These are phyloP conservation scores for Drosophila bocki DNA, from an alignment of 1,140 invertebrate species.

Conservation along the genomic window DNA sequence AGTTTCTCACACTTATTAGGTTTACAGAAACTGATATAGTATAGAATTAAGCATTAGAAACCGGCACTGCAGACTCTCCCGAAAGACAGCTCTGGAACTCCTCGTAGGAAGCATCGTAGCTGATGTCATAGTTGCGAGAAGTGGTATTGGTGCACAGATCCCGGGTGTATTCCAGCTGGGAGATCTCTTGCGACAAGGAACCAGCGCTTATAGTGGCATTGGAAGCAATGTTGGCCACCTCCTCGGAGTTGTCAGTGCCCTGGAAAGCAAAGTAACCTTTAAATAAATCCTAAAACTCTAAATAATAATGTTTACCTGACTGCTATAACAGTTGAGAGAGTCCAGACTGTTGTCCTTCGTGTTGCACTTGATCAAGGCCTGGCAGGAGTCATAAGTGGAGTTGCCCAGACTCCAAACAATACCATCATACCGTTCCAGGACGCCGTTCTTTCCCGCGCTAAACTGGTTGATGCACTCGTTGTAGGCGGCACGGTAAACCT, in stretches of 20 bases:
- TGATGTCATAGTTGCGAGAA: constrained; percentile 36
- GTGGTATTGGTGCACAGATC: constrained; percentile 47
- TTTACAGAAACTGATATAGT: background rate
- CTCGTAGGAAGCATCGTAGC: constrained; percentile 28
- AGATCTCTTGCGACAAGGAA: constrained; percentile 28
- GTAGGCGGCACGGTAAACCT: constrained; percentile 31
- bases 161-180: constrained; percentile 24
- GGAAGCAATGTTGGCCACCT: constrained; percentile 44
- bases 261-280: background rate
- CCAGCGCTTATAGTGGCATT: constrained; percentile 29
- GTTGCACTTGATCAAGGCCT: constrained; percentile 26
- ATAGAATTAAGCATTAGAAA: background rate
- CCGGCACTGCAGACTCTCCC: constrained; percentile 38
- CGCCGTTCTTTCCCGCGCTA: background rate
- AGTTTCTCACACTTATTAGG: background rate
- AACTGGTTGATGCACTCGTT: constrained; percentile 17
- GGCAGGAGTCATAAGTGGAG: constrained; percentile 20
- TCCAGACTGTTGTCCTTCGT: constrained; percentile 5
- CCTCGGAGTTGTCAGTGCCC: constrained; percentile 27
- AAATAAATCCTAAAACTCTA: background rate
- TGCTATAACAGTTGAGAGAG: constrained; percentile 32
- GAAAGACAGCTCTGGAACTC: constrained; percentile 58
- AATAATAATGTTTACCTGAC: constrained; percentile 15
- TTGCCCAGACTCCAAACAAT: constrained; percentile 13
- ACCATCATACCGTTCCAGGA: constrained; percentile 16